Evolutionary conservation across 2,888 invertebrate genomes (phyloP), one percentile per base, ranked within the genome.

Genomic region (Hypselothyrea guttata): DNA sequence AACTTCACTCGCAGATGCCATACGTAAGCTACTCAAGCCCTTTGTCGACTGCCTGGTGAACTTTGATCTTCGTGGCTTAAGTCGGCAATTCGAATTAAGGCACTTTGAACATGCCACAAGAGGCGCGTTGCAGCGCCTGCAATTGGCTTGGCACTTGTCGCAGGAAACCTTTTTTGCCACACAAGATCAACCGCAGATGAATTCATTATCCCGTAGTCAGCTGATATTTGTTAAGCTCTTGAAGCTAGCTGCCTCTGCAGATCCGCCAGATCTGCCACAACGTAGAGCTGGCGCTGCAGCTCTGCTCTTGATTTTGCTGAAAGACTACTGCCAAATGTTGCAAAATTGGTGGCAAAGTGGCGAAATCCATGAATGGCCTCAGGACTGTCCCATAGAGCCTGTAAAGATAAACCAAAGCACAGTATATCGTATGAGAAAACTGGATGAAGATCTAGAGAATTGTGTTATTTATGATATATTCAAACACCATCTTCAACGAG

Each of bases 301-400:
- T 0, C 1, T 74, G 18, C 27, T 74, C 9, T 13, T 76, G 18
- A 52, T 71, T 3, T 45, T 65, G 22, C 12, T 75, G 47, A 38
- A 54, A 16, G 60, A 53, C 5, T 46, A 51, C 8, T 75, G 71
- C 12, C 37, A 47, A 0, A 53, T 42, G 1, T 9, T 75, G 12
- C 63, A 74, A 22, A 51, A 18, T 5, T 74, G 61, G 62, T 75
- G 76, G 76, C 40, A 45, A 4, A 3, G 12, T 0, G 76, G 71
- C 1, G 37, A 55, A 0, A 65, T 75, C 7, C 9, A 42, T 1
- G 76, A 75, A 15, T 27, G 35, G 28, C 37, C 35, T 4, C 18
- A 31, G 0, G 75, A 75, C 31, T 74, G 76, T n/a, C 31, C 41
- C 0, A 52, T 9, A 1, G 7, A 5, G 9, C 34, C 7, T 0